Conservation (phyloP, 2,888 invertebrate genomes). For the Caenorhabditis doughertyi region DNA sequence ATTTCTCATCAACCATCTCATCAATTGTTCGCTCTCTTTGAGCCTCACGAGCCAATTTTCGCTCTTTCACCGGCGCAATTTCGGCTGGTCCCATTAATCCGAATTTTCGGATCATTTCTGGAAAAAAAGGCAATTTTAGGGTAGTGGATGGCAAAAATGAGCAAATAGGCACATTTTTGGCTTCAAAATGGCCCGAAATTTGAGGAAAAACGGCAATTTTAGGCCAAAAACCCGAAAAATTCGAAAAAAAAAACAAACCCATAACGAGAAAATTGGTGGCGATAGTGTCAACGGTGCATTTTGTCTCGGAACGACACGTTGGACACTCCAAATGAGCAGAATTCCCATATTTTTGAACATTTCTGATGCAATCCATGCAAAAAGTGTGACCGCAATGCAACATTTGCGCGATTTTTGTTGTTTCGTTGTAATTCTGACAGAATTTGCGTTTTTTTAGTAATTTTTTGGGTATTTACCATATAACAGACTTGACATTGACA, state of each 20-base stretch:
- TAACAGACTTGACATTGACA: conserved; percentile 43
- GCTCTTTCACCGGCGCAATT: background rate
- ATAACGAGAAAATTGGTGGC: conserved; percentile 35
- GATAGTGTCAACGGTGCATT: conserved; percentile 1
- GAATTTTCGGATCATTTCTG: conserved; percentile 42
- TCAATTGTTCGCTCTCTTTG: conserved; percentile 14
- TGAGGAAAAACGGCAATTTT: no score
- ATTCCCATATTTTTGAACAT: conserved; percentile 36
- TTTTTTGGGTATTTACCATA: conserved; percentile 16
- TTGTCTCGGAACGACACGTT: conserved; percentile 44
- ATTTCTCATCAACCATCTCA: conserved; percentile 34
- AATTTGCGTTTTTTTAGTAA: background rate
- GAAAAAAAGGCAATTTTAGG: background rate
- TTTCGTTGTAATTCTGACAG: conserved; percentile 52
- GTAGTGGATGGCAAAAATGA: no score
- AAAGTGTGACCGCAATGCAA: conserved; percentile 57
- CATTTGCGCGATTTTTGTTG: conserved; percentile 15
- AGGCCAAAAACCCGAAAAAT: no score
- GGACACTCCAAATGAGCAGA: conserved; percentile 44
- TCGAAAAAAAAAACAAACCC: conserved; percentile 28
- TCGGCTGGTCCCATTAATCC: conserved; percentile 18
- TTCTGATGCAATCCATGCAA: conserved; percentile 36
- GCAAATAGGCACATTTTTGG: no score
- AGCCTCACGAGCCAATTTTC: background rate
- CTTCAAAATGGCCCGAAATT: no score